Evolutionary conservation across 2,113 vertebrate genomes (phyloP), one percentile per base, ranked within the genome.

Genomic region (Malaclemys terrapin): DNA sequence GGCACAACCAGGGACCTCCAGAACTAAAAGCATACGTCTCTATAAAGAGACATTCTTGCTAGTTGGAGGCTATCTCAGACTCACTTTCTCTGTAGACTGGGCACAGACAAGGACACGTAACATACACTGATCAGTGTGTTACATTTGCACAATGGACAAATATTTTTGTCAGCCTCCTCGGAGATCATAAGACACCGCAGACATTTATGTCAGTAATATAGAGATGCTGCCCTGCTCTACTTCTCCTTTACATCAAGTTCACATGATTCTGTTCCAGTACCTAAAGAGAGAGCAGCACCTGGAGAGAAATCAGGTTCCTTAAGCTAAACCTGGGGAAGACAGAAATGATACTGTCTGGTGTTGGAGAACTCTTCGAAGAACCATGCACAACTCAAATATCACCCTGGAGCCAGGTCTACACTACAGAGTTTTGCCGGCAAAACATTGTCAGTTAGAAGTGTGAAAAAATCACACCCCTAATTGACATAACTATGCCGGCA

Each of bases 271-370:
- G 2, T 5, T 65, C 81, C 14, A 4, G 31, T 31, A 82, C 47
- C 45, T 54, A 19, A 47, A 19, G 2, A 12, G 47, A 84, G 80
- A 54, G 1, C 0, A 0, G 0, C 53, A 47, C 42, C 22, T 54
- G 49, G 5, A 24, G 35, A 52, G 76, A 31, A 35, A 75, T n/a
- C 82, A 0, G 4, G 62, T 91, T 69, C 65, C 14, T n/a, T 50
- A 45, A 8, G 2, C 17, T 31, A 42, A 49, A 14, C 12, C 9
- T 52, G 1, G 0, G 12, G 4, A 76, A 1, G 2, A 1, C 5
- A 49, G 1, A 3, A 5, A 4, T 76, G 19, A 3, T 79, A 8
- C 8, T 85, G 22, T 54, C 3, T 22, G 8, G 4, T 72, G 42
- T 75, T 49, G 54, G 10, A 38, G 81, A 57, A 14, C n/a, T 49